Percentiles rank a stretch among this genome's conserved stretches.
Evolutionary conservation across 1,140 invertebrate genomes (phyloP).

Genomic region (Panulirus ornatus): DNA sequence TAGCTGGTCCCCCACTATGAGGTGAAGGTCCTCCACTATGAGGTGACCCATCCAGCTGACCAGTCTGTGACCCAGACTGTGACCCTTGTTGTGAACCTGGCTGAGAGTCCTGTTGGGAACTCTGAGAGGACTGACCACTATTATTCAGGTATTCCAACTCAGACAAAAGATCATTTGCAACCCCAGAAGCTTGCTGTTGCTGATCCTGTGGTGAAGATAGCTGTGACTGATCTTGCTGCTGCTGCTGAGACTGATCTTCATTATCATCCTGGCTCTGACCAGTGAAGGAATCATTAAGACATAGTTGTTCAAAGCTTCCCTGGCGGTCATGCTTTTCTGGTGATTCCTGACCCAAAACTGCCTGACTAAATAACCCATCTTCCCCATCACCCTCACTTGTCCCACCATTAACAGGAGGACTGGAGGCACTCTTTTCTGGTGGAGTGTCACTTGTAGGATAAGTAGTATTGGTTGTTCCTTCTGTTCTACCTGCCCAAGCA

Average conservation of each 20-base stretch:
- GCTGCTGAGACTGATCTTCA: conserved; percentile 50
- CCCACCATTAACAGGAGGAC: conserved; percentile 4
- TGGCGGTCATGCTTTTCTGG: conserved; percentile 67
- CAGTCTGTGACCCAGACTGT: conserved; percentile 45
- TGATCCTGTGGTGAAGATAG: conserved; percentile 38
- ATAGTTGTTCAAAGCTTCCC: conserved; percentile 75
- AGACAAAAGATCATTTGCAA: conserved; percentile 69
- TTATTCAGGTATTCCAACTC: conserved; percentile 73
- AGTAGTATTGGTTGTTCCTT: conserved; percentile 32
- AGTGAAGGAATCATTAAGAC: conserved; percentile 73
- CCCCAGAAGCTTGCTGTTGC: conserved; percentile 60
- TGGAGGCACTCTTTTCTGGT: conserved; percentile 44
- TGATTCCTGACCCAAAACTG: conserved; percentile 71
- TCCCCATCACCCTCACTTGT: conserved; percentile 47
- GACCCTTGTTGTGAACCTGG: conserved; percentile 33
- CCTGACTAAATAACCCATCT: conserved; percentile 74
- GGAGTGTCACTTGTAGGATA: conserved; percentile 26
- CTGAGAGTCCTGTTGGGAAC: conserved; percentile 33
- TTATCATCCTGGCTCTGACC: conserved; percentile 13
- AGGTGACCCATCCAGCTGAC: conserved; percentile 65
- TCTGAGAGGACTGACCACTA: conserved; percentile 61
- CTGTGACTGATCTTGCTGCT: conserved; percentile 46
- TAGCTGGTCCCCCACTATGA: conserved; percentile 56
- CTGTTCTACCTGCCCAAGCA: conserved; percentile 42
- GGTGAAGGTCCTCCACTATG: conserved; percentile 64